Conservation (phyloP, 1,140 invertebrate species). For the Pinna nobilis region DNA sequence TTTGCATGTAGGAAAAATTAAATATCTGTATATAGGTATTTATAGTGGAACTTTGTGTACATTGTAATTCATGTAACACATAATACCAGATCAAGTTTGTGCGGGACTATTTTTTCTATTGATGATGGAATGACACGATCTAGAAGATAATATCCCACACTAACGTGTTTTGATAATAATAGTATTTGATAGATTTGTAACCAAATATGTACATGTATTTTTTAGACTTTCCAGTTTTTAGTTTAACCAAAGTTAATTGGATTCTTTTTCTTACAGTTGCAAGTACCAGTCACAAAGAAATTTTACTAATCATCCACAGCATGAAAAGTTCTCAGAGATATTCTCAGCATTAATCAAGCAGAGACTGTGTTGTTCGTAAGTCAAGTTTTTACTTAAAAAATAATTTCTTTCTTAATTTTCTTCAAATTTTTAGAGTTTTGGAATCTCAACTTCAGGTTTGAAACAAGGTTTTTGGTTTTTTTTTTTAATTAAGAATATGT, state of each 20-base stretch:
- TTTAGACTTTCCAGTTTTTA: neutral
- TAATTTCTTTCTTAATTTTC: neutral
- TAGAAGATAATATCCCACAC: neutral
- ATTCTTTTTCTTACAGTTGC: constrained; percentile 53
- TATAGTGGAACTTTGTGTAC: neutral
- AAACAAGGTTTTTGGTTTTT: neutral
- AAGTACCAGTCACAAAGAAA: constrained; percentile 67
- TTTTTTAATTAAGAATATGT: neutral
- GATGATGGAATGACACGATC: no score
- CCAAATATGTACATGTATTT: neutral
- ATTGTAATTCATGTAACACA: neutral
- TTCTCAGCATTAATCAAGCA: constrained; percentile 67
- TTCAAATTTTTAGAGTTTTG: neutral
- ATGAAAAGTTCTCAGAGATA: constrained; percentile 62
- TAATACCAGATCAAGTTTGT: no score
- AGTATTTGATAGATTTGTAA: neutral
- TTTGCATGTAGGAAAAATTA: neutral
- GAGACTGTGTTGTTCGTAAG: constrained; percentile 67
- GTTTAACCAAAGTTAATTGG: neutral
- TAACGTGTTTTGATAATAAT: neutral
- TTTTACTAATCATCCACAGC: constrained; percentile 56
- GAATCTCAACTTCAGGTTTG: neutral
- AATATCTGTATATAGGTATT: neutral
- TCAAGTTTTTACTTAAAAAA: constrained; percentile 26
- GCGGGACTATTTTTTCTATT: no score